phyloP scores from a whole-genome alignment of 1,140 invertebrate genomes.

The Macrotrachela quadricornifera region DNA sequence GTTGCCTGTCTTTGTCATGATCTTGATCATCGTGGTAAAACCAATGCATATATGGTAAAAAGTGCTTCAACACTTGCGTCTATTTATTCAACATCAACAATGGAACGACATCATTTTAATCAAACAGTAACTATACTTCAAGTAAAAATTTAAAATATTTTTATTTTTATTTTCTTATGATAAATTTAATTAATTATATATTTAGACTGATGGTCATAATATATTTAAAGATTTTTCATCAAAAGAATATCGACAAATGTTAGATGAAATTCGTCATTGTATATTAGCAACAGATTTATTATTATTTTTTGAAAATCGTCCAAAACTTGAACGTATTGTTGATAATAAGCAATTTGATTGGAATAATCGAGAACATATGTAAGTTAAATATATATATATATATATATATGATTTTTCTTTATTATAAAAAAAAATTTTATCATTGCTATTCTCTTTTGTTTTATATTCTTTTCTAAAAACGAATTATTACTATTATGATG shows the following conservation, averaged over 20 bases:
- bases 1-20: conserved; percentile 29
- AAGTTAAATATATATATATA: no score
- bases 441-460: no score
- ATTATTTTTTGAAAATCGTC: conserved; percentile 68
- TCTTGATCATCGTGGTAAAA: conserved; percentile 31
- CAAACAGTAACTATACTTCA: conserved; percentile 92
- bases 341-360: no score
- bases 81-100: conserved; percentile 76
- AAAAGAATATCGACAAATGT: conserved; percentile 12
- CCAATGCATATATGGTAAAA: conserved; percentile 13
- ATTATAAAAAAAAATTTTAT: no score
- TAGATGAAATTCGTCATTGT: conserved; percentile 70
- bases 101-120: conserved; percentile 94
- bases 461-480: no score
- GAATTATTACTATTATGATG: no score
- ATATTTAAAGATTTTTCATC: conserved; percentile 15
- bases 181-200: no score
- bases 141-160: no score
- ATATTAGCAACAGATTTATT: conserved; percentile 83
- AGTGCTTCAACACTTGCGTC: conserved; percentile 39
- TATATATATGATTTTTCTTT: no score
- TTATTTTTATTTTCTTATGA: no score
- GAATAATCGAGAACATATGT: no score
- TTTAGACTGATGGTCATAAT: conserved; percentile 14
- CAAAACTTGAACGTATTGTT: no score